phyloP scores from a whole-genome alignment of 2,113 vertebrate genomes.

The Odontesthes bonariensis region DNA sequence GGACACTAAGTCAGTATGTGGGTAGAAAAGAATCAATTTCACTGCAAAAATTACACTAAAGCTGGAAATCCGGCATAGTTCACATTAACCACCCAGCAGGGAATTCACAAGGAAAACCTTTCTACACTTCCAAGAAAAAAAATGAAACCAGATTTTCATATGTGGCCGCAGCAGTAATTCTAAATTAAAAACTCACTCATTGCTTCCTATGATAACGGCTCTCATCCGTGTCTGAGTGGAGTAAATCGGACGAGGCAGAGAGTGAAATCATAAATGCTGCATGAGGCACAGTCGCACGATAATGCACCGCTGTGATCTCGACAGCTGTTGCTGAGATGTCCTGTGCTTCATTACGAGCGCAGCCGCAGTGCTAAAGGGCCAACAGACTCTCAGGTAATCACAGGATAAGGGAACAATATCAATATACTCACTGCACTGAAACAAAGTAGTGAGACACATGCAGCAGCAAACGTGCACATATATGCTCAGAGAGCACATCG shows the following conservation, averaged over 20 bases:
- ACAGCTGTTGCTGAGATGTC: constrained; percentile 15
- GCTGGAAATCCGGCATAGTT: constrained; percentile 35
- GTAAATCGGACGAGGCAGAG: constrained; percentile 9
- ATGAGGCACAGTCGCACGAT: constrained; percentile 48
- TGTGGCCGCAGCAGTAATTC: neutral
- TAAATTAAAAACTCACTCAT: constrained; percentile 10
- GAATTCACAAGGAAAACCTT: neutral
- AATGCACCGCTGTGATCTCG: constrained; percentile 38
- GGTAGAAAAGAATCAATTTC: neutral
- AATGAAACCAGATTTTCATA: constrained; percentile 21
- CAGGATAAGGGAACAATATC: constrained; percentile 1
- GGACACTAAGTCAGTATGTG: neutral
- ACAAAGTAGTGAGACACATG: neutral
- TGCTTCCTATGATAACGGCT: neutral
- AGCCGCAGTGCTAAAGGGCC: constrained; percentile 5
- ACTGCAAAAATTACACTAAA: constrained; percentile 8
- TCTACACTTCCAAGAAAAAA: neutral
- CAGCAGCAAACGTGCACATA: neutral
- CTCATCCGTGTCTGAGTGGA: constrained; percentile 10
- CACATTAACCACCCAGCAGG: constrained; percentile 1
- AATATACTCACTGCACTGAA: neutral
- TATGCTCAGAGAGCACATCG: no score
- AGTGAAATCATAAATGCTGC: constrained; percentile 51
- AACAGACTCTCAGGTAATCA: neutral
- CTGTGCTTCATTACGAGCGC: constrained; percentile 26